A percentile compares a stretch with the other conserved stretches of the same genome.
These are phyloP conservation scores for Perdita meconis DNA, from an alignment of 2,888 invertebrate genomes.

Conservation along the genomic window DNA sequence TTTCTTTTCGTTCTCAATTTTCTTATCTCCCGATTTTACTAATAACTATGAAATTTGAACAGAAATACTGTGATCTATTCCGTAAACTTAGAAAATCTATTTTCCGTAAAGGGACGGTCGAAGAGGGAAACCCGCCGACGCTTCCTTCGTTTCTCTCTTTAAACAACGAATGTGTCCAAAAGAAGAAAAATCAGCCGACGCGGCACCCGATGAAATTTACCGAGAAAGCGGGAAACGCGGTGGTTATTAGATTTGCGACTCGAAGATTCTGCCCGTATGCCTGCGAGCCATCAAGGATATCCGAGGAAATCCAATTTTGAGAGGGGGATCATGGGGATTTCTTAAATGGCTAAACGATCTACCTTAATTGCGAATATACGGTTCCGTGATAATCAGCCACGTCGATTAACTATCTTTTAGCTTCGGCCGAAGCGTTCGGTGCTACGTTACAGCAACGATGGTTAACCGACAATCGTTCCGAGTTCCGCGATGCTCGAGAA, in stretches of 20 bases:
- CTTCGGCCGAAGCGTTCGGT: conserved; percentile 8
- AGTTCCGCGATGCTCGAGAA: too few relatives aligned
- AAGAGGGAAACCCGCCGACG: neutral
- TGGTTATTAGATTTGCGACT: conserved; percentile 51
- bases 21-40: too few relatives aligned
- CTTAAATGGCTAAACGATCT: conserved; percentile 25
- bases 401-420: conserved; percentile 36
- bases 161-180: neutral
- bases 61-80: too few relatives aligned
- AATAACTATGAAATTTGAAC: too few relatives aligned
- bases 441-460: neutral
- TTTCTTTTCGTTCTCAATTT: too few relatives aligned
- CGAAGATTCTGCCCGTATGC: conserved; percentile 1
- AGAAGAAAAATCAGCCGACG: conserved; percentile 27
- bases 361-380: conserved; percentile 23
- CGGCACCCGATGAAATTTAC: conserved; percentile 28
- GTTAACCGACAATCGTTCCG: too few relatives aligned
- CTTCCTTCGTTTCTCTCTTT: neutral
- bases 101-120: too few relatives aligned
- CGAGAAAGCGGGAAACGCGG: conserved; percentile 12
- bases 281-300: neutral
- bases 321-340: conserved; percentile 11
- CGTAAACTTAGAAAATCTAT: too few relatives aligned
- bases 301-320: conserved; percentile 39
- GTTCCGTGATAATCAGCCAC: conserved; percentile 23